Evolutionary conservation across 37 sponge, comb jelly and placozoan species (phyloP), one percentile per base, ranked within the genome.

Genomic region (Cladorhizidae sp.): DNA sequence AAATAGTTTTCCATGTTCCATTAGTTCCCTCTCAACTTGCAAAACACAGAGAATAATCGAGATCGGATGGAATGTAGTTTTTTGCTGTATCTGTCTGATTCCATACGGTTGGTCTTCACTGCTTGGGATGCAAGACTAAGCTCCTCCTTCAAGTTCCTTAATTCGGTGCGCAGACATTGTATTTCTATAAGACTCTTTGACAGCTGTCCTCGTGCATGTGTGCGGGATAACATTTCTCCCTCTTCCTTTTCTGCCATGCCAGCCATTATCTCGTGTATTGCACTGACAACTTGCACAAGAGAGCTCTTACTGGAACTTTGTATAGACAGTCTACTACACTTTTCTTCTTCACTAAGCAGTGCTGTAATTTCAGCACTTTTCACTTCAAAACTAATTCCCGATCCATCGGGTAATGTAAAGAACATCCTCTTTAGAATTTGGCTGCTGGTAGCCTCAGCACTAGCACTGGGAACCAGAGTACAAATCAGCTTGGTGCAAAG

Each of bases 21-120:
- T n/a, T n/a, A n/a, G n/a, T n/a, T 29, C 32, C 32, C 67, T 65
- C 67, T 18, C 67, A 65, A 31, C 35, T 65, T 65, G 67, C 67
- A 65, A 65, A 65, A 31, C 28, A 59, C 61, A 65, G 67, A 65
- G 32, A 65, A 65, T 1, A 32, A 2, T 65, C 35, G 26, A 32
- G 17, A 31, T 32, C 8, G 20, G 32, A 33, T 15, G 2, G 36
- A 65, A 36, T 65, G 67, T 11, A 31, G 31, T 31, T 31, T 33
- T 36, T 31, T 65, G 8, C 11, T 5, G 32, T 32, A 65, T 12
- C 1, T 36, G 36, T 65, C 67, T 12, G 11, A 35, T 31, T 28
- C 32, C 36, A 32, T 65, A 32, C 67, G 32, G 67, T 65, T 65
- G 12, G 32, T 65, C 3, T 65, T 31, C 31, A 31, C 32, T 31